phyloP scores from a whole-genome alignment of 2,113 vertebrate genomes.

The Corydoras maculifer region DNA sequence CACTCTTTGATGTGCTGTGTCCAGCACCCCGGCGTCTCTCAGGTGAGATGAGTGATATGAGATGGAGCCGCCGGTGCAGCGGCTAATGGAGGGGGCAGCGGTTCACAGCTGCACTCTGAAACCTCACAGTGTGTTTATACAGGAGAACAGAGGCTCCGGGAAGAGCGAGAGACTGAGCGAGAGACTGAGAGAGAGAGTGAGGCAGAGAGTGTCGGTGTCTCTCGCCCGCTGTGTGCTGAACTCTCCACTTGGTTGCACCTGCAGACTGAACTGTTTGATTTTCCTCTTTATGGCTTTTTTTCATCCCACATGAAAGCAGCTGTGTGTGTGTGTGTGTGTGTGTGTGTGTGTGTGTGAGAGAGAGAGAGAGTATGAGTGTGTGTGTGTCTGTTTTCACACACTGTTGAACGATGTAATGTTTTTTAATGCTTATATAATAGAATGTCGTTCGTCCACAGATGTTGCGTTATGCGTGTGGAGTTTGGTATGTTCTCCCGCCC shows the following conservation, averaged over 20 bases:
- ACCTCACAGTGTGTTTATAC: not conserved
- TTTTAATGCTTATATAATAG: not conserved
- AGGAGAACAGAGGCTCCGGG: not conserved
- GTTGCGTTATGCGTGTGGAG: not conserved
- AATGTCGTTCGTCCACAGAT: not conserved
- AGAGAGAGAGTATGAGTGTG: too few species aligned
- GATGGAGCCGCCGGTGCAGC: not conserved
- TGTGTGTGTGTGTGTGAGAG: not conserved
- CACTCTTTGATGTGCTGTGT: not conserved
- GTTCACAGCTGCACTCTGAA: not conserved
- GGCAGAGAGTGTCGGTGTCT: not conserved
- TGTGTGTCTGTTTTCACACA: too few species aligned
- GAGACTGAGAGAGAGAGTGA: not conserved
- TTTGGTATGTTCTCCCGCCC: not conserved
- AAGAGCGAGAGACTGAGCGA: not conserved
- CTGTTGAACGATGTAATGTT: too few species aligned
- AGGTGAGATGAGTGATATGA: not conserved
- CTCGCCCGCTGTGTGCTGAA: not conserved
- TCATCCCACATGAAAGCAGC: not conserved
- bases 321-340: constrained; percentile 5
- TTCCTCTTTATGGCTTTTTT: not conserved
- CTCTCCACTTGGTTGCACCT: not conserved
- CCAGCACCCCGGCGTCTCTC: not conserved
- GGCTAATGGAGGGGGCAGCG: not conserved
- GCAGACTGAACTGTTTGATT: not conserved